Evolutionary conservation across 2,113 vertebrate genomes (phyloP).

Genomic region (Glareola pratincola): DNA sequence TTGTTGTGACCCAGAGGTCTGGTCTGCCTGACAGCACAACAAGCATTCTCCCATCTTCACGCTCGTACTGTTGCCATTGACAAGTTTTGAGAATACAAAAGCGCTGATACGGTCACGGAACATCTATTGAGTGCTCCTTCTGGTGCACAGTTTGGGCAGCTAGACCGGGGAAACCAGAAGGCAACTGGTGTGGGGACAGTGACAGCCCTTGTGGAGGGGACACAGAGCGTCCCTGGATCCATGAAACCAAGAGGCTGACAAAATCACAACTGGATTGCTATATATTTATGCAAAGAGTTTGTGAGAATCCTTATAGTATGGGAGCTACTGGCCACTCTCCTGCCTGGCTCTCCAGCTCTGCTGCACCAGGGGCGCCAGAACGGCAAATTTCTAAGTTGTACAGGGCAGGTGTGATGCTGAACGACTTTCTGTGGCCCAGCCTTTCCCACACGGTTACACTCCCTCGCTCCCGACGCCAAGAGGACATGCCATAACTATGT

Average conservation of each 20-base stretch:
- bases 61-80: background rate
- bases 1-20: background rate
- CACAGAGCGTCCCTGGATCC: background rate
- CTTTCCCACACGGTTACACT: background rate
- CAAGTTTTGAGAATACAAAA: background rate
- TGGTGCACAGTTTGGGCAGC: too few species aligned
- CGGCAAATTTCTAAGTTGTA: background rate
- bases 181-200: background rate
- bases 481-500: rapidly evolving
- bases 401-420: background rate
- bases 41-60: background rate
- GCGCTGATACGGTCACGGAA: background rate
- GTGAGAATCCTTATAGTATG: background rate
- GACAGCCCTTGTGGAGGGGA: background rate
- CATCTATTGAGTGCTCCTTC: background rate
- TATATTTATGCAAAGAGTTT: background rate
- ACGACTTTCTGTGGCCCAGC: too few species aligned
- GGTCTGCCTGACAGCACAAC: background rate
- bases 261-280: background rate
- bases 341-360: background rate
- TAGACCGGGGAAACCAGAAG: background rate
- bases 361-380: background rate
- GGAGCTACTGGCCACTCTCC: background rate
- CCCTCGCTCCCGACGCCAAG: background rate
- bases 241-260: background rate